phyloP scores from a whole-genome alignment of 2,797 vertebrate species.

The Yasuhikotakia modesta region DNA sequence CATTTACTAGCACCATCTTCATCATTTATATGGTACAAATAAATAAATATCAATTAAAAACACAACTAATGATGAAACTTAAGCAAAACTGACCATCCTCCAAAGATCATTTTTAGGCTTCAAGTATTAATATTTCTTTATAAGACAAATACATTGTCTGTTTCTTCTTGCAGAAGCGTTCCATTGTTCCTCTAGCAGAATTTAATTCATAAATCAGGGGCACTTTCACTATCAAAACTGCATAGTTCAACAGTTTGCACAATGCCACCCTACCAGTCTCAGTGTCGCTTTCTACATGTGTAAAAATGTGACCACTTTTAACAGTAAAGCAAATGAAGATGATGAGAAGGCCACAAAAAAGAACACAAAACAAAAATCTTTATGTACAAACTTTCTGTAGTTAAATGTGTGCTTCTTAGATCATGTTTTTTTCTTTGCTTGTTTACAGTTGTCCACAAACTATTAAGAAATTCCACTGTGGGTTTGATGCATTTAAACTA shows the following conservation, averaged over 20 bases:
- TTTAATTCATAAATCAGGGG: constrained; percentile 39
- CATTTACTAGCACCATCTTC: constrained; percentile 49
- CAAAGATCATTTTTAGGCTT: constrained; percentile 57
- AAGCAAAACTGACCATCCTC: constrained; percentile 47
- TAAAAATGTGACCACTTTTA: neutral
- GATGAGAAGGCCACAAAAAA: constrained; percentile 16
- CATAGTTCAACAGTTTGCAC: constrained; percentile 73
- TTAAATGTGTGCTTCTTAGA: constrained; percentile 50
- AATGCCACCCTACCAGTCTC: constrained; percentile 48
- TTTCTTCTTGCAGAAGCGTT: neutral
- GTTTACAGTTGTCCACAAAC: constrained; percentile 10
- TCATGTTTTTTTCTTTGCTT: neutral
- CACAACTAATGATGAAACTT: constrained; percentile 63
- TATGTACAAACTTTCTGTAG: constrained; percentile 24
- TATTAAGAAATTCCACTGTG: constrained; percentile 7
- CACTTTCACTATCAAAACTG: constrained; percentile 70
- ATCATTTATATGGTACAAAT: constrained; percentile 4
- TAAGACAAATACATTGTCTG: constrained; percentile 37
- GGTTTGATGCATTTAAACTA: constrained; percentile 31
- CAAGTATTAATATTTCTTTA: constrained; percentile 48
- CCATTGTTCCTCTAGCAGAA: neutral
- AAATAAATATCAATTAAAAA: constrained; percentile 40
- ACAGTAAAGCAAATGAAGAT: constrained; percentile 21
- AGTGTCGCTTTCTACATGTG: constrained; percentile 14
- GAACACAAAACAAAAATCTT: neutral